Evolutionary conservation across 2,888 invertebrate genomes (phyloP), one percentile per base, ranked within the genome.

Genomic region (Ctena decussata): DNA sequence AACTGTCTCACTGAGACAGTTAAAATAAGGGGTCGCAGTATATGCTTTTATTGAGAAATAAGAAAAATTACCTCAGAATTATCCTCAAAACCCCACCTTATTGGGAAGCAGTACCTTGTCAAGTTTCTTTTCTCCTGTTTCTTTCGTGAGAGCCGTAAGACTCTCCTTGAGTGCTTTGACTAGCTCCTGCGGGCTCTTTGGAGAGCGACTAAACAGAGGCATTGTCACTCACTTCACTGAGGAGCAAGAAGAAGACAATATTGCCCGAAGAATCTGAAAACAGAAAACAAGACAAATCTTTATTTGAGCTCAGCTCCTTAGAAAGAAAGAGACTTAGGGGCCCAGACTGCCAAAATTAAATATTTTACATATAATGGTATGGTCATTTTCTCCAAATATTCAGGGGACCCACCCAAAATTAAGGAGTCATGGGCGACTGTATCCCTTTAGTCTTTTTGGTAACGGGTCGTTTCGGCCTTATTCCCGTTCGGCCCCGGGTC

Each of bases 151-250:
- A 87, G 98, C 98, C 95, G 97, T 97, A 87, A 99, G 98, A 91
- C 99, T 98, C 96, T 99, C 99, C 96, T 98, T 98, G 93, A 99
- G 97, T 91, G 97, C 97, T 96, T 97, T 98, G 91, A 99, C 99
- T 96, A 99, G 97, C 97, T 99, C 99, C 95, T 98, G 98, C 94
- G 99, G 99, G 96, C 98, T 98, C 97, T 99, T 99, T 96, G 98
- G 98, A 95, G 98, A 98, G 97, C 98, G 99, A 96, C 99, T 99
- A 97, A 99, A 99, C 96, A 99, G 88, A 60, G 95, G 94, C 95
- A 95, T 95, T 77, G 53, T 44, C 72, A 75, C 15, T 39, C 27
- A 41, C 24, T n/a, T 3, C 15, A 41, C 37, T 46, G 6, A 18
- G 1, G 49, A 11, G 24, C 41, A n/a, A 37, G 35, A 41, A n/a